These are phyloP conservation scores for Potamilus streckersoni DNA, from an alignment of 1,140 invertebrate species.

Conservation along the genomic window DNA sequence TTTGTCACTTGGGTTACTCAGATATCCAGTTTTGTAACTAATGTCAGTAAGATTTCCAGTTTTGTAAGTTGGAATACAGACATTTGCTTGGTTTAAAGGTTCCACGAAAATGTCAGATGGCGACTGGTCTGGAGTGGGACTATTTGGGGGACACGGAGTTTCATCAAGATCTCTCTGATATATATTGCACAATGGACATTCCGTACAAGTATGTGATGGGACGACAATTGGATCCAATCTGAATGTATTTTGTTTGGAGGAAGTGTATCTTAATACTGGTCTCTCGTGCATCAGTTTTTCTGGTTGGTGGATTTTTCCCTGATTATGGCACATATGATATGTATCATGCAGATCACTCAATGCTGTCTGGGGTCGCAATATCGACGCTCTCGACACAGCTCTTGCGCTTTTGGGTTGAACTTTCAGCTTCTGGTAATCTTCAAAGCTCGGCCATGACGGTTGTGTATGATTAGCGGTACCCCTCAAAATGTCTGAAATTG, in stretches of 20 bases:
- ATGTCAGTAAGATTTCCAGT: too few relatives aligned
- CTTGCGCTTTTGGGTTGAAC: slow-evolving; percentile 7
- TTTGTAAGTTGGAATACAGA: too few relatives aligned
- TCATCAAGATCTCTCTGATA: slow-evolving; percentile 17
- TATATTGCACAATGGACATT: slow-evolving; percentile 43
- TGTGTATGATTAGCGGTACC: background rate
- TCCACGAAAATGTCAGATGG: too few relatives aligned
- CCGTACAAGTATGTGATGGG: slow-evolving; percentile 41
- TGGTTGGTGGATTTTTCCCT: background rate
- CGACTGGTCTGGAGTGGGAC: slow-evolving; percentile 23
- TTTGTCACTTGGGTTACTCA: too few relatives aligned
- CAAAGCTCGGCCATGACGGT: slow-evolving; percentile 22
- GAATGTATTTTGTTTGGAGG: slow-evolving; percentile 17
- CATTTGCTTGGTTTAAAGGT: too few relatives aligned
- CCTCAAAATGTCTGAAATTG: slow-evolving; percentile 21
- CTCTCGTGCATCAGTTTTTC: background rate
- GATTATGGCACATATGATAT: slow-evolving; percentile 9
- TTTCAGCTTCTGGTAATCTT: slow-evolving; percentile 28
- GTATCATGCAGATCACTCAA: slow-evolving; percentile 5
- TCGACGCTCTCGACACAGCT: background rate
- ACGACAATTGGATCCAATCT: slow-evolving; percentile 43
- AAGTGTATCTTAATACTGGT: slow-evolving; percentile 33
- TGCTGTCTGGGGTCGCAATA: slow-evolving; percentile 4
- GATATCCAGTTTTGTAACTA: too few relatives aligned
- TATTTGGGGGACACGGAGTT: slow-evolving; percentile 39